Base-by-base conservation (phyloP, 2,797 vertebrate genomes). In the Garrulus glandarius region DNA sequence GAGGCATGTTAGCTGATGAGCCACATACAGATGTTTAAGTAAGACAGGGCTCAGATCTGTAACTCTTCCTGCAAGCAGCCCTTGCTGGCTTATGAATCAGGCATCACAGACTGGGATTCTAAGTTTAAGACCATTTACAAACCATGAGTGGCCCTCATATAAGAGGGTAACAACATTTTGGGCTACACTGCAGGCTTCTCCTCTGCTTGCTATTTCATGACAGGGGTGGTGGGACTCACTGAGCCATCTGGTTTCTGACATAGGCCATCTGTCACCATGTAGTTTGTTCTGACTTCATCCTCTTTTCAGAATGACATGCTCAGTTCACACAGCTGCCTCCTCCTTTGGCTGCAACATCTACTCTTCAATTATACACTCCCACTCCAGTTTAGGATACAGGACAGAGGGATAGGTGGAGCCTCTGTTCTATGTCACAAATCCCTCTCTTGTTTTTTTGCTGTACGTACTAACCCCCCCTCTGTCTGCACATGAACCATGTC, bases 211-310 rank as follows among this genome's bases (percentile, higher is more conserved):
- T 76, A 2, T 69, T 67, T 80, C 74, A 18, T 27, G 63, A 41
- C 21, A 60, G 41, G 65, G 85, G 14, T 36, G n/a, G 30, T 39
- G 43, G 46, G 80, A 78, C 61, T n/a, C 53, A 29, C 36, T 55
- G 32, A 41, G 50, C 90, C 92, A 95, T 90, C 84, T 94, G 93
- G 57, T 94, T 95, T 72, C 94, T 88, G 76, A 64, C 10, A 44
- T 14, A 27, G 63, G 36, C 80, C 87, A 92, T 95, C 92, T 95
- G 94, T 81, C 61, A 59, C 83, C 47, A 30, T 3, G 9, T 9
- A 88, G 76, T 34, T 64, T 71, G 50, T 21, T 90, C 44, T 70
- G 70, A 36, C 74, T 94, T 78, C 87, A 69, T 65, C 72, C 41
- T 68, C 37, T 76, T 77, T 89, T 72, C 67, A 91, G 94, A 92